Conservation (phyloP, 2,888 invertebrate species). For the Hirtodrosophila duncani region DNA sequence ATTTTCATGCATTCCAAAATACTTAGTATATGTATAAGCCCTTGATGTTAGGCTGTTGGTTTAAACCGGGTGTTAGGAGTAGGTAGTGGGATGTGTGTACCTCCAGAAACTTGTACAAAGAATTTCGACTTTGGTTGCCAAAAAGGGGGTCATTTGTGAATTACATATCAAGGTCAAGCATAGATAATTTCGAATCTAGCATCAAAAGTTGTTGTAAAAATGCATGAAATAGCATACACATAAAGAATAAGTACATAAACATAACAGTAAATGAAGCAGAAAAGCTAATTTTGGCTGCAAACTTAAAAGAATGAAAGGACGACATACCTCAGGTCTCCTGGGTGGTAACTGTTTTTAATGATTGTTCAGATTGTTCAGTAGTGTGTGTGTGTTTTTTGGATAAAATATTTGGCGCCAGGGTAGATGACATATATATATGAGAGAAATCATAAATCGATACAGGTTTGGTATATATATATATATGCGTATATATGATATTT, state of each 20-base stretch:
- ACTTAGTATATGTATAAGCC: too few species aligned
- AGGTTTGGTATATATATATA: conserved; percentile 32
- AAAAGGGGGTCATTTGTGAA: too few species aligned
- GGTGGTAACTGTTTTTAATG: conserved; percentile 86
- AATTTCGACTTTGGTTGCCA: too few species aligned
- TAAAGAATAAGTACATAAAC: conserved; percentile 6
- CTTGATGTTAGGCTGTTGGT: too few species aligned
- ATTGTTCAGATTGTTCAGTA: conserved; percentile 37
- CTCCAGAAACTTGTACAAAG: too few species aligned
- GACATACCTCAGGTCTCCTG: conserved; percentile 93
- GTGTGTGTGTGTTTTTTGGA: conserved; percentile 32
- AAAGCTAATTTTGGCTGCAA: conserved; percentile 57
- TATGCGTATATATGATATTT: conserved; percentile 26
- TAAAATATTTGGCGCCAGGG: conserved; percentile 47
- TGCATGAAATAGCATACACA: too few species aligned
- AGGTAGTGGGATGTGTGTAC: too few species aligned
- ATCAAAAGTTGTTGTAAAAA: too few species aligned
- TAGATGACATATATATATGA: conserved; percentile 41
- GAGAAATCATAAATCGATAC: conserved; percentile 38
- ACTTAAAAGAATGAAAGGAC: conserved; percentile 51
- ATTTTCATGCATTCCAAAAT: too few species aligned
- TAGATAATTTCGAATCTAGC: too few species aligned
- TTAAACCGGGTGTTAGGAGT: too few species aligned
- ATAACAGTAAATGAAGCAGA: conserved; percentile 18
- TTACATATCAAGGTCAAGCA: too few species aligned